phyloP scores from a whole-genome alignment of 2,888 invertebrate species.

The Hofmannophila pseudospretella region DNA sequence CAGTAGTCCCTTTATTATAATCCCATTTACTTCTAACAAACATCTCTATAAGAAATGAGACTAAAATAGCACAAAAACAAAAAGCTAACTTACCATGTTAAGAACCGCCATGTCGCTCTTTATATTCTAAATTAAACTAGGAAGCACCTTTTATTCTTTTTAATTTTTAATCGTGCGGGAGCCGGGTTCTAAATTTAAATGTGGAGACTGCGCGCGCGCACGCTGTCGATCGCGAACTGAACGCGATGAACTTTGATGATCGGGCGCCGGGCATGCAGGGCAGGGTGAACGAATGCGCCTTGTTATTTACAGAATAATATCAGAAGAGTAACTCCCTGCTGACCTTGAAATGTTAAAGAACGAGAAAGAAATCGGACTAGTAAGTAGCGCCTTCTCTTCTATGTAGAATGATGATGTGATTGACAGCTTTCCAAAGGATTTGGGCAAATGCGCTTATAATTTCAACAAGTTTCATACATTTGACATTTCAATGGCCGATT shows the following conservation, averaged over 20 bases:
- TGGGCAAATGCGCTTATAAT: too few species aligned
- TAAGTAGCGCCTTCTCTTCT: too few species aligned
- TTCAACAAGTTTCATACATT: too few species aligned
- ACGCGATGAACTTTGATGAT: constrained; percentile 50
- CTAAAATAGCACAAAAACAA: constrained; percentile 8
- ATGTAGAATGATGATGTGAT: too few species aligned
- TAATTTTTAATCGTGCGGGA: constrained; percentile 28
- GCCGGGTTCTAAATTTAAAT: constrained; percentile 31
- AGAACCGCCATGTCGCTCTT: constrained; percentile 50
- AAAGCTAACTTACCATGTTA: constrained; percentile 46
- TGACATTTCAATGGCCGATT: too few species aligned
- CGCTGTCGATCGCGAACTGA: constrained; percentile 54
- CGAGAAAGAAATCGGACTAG: too few species aligned
- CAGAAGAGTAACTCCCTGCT: too few species aligned
- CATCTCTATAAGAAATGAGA: too few species aligned
- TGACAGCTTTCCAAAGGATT: too few species aligned
- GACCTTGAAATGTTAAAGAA: too few species aligned
- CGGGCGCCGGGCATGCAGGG: constrained; percentile 36
- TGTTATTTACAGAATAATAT: too few species aligned
- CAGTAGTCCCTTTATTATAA: constrained; percentile 13
- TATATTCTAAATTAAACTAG: constrained; percentile 61
- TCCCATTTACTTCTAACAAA: constrained; percentile 6
- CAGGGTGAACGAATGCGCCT: constrained; percentile 39
- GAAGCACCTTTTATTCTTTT: constrained; percentile 55
- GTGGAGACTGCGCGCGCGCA: constrained; percentile 41